Percentiles rank a stretch among this genome's conserved stretches.
Evolutionary conservation across 2,888 invertebrate genomes (phyloP).

Genomic region (Eilema caniola): DNA sequence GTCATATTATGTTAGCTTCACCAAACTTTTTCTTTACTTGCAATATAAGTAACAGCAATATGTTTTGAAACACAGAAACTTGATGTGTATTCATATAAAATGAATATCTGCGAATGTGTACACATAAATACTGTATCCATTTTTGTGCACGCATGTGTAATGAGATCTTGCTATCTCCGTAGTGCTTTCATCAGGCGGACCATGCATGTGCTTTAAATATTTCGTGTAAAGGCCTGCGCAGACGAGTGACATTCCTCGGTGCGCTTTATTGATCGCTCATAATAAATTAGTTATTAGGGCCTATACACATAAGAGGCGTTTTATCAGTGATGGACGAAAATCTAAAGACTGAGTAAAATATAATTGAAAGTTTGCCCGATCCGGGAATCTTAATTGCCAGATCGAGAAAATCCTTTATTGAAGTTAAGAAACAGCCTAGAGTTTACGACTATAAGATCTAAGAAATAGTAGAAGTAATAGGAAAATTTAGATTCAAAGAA

Average conservation of each 20-base stretch:
- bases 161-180: constrained; percentile 37
- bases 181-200: constrained; percentile 41
- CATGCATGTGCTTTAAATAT: constrained; percentile 39
- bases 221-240: constrained; percentile 34
- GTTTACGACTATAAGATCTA: too few species aligned
- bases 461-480: too few species aligned
- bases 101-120: neutral
- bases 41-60: too few species aligned
- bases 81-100: neutral
- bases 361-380: too few species aligned
- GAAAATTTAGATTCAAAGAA: too few species aligned
- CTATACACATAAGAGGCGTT: neutral
- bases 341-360: neutral
- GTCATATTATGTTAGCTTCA: too few species aligned
- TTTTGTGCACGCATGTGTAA: constrained; percentile 40
- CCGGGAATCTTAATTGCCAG: too few species aligned
- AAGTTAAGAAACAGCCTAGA: too few species aligned
- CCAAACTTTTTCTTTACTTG: too few species aligned
- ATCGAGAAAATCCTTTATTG: too few species aligned
- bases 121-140: constrained; percentile 1
- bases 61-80: neutral
- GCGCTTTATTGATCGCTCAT: neutral
- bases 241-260: neutral
- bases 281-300: neutral
- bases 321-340: neutral